Conservation (phyloP, 1,140 invertebrate species). For the Ooceraea biroi region DNA sequence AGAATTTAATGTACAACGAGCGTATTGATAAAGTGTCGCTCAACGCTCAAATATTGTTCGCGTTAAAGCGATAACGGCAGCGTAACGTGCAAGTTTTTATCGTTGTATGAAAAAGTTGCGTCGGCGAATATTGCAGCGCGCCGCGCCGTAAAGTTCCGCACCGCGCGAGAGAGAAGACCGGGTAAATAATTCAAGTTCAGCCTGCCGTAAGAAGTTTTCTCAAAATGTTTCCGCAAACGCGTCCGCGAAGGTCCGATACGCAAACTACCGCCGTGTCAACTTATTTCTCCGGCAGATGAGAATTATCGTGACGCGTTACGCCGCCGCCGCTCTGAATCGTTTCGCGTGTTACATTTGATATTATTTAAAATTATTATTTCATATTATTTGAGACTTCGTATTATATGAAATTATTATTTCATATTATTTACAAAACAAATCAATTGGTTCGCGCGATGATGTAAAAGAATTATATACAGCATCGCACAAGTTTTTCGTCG, state of each 20-base stretch:
- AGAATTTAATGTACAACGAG: background rate
- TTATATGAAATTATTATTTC: too few species aligned
- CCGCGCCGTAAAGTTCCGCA: conserved; percentile 23
- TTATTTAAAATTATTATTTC: too few species aligned
- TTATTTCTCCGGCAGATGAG: conserved; percentile 15
- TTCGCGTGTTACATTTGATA: too few species aligned
- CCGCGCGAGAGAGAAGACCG: conserved; percentile 36
- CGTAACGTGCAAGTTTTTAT: conserved; percentile 27
- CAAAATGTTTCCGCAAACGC: conserved; percentile 34
- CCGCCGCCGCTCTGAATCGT: background rate
- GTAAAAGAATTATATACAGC: background rate
- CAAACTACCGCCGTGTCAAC: conserved; percentile 9
- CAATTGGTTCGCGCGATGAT: background rate
- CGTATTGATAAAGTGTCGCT: conserved; percentile 24
- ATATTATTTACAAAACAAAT: background rate
- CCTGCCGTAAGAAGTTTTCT: conserved; percentile 23
- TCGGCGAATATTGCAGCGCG: conserved; percentile 51
- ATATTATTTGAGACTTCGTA: background rate
- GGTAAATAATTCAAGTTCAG: conserved; percentile 51
- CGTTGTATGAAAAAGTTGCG: conserved; percentile 18
- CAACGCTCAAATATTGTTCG: conserved; percentile 20
- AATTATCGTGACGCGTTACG: background rate
- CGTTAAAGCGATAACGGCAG: conserved; percentile 46
- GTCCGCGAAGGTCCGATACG: background rate
- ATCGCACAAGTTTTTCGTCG: background rate